Conservation (phyloP, 2,888 invertebrate genomes). For the Xestia c-nigrum region DNA sequence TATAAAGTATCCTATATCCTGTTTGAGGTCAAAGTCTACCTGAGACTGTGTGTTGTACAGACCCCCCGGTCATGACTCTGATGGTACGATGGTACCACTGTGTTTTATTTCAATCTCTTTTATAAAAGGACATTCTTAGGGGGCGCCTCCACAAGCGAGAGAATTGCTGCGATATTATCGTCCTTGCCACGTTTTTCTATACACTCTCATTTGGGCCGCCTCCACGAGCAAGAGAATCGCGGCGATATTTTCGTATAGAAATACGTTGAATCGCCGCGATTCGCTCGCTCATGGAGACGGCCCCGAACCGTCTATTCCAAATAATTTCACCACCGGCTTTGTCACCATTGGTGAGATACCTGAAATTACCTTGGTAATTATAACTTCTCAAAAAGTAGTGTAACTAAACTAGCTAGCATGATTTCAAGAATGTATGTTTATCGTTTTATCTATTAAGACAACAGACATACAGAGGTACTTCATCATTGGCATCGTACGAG, state of each 20-base stretch:
- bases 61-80: background rate
- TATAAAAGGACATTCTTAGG: background rate
- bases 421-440: background rate
- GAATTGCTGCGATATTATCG: too few relatives aligned
- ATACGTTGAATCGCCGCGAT: too few relatives aligned
- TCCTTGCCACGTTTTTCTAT: too few relatives aligned
- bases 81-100: background rate
- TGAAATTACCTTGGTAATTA: background rate
- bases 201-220: too few relatives aligned
- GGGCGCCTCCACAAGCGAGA: too few relatives aligned
- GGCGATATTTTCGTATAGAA: too few relatives aligned
- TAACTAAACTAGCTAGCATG: background rate
- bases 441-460: background rate
- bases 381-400: background rate
- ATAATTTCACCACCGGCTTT: background rate
- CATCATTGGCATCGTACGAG: constrained; percentile 28
- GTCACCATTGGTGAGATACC: background rate
- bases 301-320: background rate
- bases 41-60: background rate
- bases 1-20: background rate
- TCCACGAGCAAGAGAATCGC: too few relatives aligned
- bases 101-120: too few relatives aligned
- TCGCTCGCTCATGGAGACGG: too few relatives aligned
- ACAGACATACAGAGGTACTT: background rate
- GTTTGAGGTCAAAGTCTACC: background rate